Percentiles rank a stretch among this genome's conserved stretches.
These are phyloP conservation scores for Psococerastis gibbosa DNA, from an alignment of 2,888 invertebrate genomes.

Conservation along the genomic window DNA sequence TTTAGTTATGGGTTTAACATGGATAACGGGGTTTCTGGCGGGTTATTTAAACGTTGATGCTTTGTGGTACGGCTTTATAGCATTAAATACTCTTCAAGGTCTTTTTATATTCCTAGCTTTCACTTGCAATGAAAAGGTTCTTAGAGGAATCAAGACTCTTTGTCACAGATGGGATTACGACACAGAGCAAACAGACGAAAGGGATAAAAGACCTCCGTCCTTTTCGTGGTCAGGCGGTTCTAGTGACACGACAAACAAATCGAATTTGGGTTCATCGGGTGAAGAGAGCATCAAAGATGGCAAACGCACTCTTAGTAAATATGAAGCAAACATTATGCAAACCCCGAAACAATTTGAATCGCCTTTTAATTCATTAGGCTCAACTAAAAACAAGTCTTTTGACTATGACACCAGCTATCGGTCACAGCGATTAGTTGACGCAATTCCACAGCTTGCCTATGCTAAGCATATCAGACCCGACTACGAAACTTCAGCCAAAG, in stretches of 20 bases:
- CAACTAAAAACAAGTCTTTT: background rate
- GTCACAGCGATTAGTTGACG: background rate
- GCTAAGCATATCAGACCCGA: background rate
- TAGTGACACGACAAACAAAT: slow-evolving; percentile 19
- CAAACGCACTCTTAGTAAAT: background rate
- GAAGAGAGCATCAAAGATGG: slow-evolving; percentile 1
- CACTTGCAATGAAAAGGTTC: slow-evolving; percentile 28
- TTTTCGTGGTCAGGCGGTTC: slow-evolving; percentile 20
- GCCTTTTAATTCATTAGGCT: background rate
- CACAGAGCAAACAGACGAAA: slow-evolving; percentile 10
- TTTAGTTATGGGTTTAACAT: slow-evolving; percentile 30
- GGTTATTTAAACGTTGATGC: slow-evolving; percentile 24
- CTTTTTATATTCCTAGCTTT: slow-evolving; percentile 30
- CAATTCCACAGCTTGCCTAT: background rate
- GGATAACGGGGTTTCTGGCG: slow-evolving; percentile 28
- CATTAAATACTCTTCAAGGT: slow-evolving; percentile 29
- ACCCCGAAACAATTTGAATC: slow-evolving; percentile 5
- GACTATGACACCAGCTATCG: background rate
- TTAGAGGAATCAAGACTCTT: slow-evolving; percentile 17
- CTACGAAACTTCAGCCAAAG: background rate
- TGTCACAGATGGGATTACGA: slow-evolving; percentile 14
- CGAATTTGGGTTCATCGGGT: slow-evolving; percentile 16
- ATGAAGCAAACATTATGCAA: background rate
- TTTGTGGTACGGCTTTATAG: slow-evolving; percentile 29
- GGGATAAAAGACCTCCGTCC: slow-evolving; percentile 19